Evolutionary conservation across 1,140 invertebrate species (phyloP).

Genomic region (Magallana angulata): DNA sequence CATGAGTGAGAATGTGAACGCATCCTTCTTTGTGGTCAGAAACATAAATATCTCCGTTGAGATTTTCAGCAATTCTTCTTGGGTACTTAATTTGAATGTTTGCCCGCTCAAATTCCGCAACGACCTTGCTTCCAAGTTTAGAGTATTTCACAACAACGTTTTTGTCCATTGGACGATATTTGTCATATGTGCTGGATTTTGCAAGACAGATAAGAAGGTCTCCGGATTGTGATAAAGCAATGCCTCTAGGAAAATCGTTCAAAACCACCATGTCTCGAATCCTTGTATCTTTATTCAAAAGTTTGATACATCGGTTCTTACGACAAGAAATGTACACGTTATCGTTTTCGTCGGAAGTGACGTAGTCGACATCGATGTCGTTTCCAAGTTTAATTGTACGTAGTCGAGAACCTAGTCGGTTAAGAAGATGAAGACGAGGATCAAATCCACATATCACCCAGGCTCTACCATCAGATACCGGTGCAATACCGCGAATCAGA

Average conservation of each 20-base stretch:
- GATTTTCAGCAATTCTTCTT: slow-evolving; percentile 50
- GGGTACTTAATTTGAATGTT: slow-evolving; percentile 50
- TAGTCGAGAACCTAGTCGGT: slow-evolving; percentile 38
- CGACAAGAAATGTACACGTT: slow-evolving; percentile 52
- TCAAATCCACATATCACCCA: slow-evolving; percentile 52
- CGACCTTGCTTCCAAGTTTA: slow-evolving; percentile 34
- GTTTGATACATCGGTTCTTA: slow-evolving; percentile 48
- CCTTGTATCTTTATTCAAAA: slow-evolving; percentile 45
- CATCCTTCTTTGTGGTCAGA: slow-evolving; percentile 53
- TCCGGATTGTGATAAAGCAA: slow-evolving; percentile 32
- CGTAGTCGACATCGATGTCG: slow-evolving; percentile 51
- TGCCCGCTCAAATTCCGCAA: slow-evolving; percentile 41
- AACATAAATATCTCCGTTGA: slow-evolving; percentile 53
- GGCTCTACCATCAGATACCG: slow-evolving; percentile 42
- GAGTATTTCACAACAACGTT: slow-evolving; percentile 48
- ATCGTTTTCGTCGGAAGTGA: slow-evolving; percentile 44
- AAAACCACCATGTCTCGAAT: slow-evolving; percentile 50
- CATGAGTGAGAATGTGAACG: slow-evolving; percentile 42
- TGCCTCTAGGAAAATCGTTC: slow-evolving; percentile 48
- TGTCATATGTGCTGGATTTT: slow-evolving; percentile 51
- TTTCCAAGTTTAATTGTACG: slow-evolving; percentile 50
- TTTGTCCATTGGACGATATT: slow-evolving; percentile 43
- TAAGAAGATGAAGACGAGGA: slow-evolving; percentile 43
- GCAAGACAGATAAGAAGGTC: slow-evolving; percentile 48
- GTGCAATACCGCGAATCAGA: slow-evolving; percentile 48